Percentiles rank a stretch among this genome's conserved stretches.
Conservation (phyloP, 2,797 vertebrate species). For the Argentina silus region DNA sequence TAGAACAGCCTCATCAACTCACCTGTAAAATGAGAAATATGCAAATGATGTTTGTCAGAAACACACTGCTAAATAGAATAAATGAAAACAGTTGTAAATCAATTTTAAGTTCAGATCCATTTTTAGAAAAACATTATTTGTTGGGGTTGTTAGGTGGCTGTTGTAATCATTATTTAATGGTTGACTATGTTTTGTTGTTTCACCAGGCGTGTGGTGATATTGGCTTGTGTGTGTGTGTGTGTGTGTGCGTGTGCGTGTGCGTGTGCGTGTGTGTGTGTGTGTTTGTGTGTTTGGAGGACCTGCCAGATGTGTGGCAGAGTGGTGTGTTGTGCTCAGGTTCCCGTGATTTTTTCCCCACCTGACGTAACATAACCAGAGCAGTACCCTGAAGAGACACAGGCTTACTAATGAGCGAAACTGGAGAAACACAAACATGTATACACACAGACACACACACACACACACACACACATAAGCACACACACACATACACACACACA, state of each 20-base stretch:
- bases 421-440: constrained; percentile 5
- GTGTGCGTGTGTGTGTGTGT: background rate
- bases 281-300: background rate
- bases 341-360: background rate
- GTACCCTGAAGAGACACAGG: constrained; percentile 24
- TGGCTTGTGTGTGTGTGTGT: background rate
- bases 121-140: background rate
- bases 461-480: background rate
- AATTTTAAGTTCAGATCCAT: no score
- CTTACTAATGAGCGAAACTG: constrained; percentile 29
- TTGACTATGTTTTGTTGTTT: background rate
- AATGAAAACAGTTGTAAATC: no score
- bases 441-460: background rate
- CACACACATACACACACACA: background rate
- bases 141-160: background rate
- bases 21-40: background rate
- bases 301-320: background rate
- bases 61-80: background rate
- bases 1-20: background rate
- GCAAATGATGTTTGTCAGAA: background rate
- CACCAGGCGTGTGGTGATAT: background rate
- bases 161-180: background rate
- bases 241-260: background rate
- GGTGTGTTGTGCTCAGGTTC: background rate
- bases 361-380: constrained; percentile 28